These are phyloP conservation scores for Penelope pileata DNA, from an alignment of 2,113 vertebrate species.

Conservation along the genomic window DNA sequence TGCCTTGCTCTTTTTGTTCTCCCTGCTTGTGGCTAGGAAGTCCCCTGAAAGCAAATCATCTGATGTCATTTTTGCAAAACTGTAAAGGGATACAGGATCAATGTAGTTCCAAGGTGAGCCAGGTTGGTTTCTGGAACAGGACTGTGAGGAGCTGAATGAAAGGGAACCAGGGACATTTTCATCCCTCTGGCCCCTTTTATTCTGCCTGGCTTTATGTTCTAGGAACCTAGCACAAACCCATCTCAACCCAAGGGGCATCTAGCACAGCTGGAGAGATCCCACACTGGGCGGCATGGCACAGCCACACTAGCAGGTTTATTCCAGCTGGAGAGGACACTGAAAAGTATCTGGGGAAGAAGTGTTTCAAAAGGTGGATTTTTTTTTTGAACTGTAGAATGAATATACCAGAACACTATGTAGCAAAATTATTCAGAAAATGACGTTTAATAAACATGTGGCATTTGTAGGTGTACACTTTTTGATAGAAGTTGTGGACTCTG, in stretches of 20 bases:
- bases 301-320: neutral
- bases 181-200: neutral
- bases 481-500: too few species aligned
- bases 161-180: neutral
- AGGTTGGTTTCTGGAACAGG: neutral
- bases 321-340: neutral
- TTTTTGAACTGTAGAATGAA: neutral
- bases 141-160: neutral
- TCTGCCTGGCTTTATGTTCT: neutral
- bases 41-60: neutral
- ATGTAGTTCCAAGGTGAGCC: accelerated
- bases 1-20: neutral
- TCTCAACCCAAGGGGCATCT: neutral
- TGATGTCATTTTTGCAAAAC: neutral
- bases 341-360: neutral
- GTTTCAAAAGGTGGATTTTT: neutral
- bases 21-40: neutral
- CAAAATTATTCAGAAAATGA: too few species aligned
- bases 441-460: too few species aligned
- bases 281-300: accelerated
- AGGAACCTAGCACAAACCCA: neutral
- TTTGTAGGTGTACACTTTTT: too few species aligned
- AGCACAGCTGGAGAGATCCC: neutral
- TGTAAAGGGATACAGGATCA: neutral
- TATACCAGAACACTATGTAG: neutral